A percentile compares a stretch with the other conserved stretches of the same genome.
phyloP scores from a whole-genome alignment of 2,113 vertebrate genomes.

The Podocnemis expansa region DNA sequence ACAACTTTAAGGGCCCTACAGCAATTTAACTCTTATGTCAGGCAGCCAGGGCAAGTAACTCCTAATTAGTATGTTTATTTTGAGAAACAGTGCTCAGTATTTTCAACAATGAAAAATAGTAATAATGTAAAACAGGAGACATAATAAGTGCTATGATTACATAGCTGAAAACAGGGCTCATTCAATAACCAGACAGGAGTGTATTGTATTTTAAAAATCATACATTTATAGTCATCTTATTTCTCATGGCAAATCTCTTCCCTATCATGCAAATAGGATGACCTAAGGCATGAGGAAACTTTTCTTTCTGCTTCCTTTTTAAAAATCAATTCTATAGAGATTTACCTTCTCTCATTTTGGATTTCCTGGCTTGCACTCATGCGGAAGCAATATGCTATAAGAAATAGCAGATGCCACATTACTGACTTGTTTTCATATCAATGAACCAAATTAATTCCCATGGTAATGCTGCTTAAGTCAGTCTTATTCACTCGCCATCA shows the following conservation, averaged over 20 bases:
- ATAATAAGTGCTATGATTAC: neutral
- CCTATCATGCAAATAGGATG: neutral
- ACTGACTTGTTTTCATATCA: conserved; percentile 16
- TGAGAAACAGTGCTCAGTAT: neutral
- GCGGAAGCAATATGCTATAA: conserved; percentile 61
- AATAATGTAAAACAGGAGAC: neutral
- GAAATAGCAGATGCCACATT: conserved; percentile 58
- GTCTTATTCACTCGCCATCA: neutral
- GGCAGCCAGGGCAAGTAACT: neutral
- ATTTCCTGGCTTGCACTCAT: conserved; percentile 60
- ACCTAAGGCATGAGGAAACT: conserved; percentile 10
- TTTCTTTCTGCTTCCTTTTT: conserved; percentile 45
- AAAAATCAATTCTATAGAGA: conserved; percentile 31
- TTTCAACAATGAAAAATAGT: neutral
- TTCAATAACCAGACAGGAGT: neutral
- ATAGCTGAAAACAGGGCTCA: neutral
- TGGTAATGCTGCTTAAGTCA: neutral
- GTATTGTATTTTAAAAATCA: neutral
- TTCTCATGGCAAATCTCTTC: conserved; percentile 10
- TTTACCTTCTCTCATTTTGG: conserved; percentile 64
- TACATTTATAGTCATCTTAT: neutral
- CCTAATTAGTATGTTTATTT: neutral
- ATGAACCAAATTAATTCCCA: neutral
- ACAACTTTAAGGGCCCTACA: neutral
- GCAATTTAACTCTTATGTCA: neutral